Conservation (phyloP, 2,113 vertebrate genomes). For the Misgurnus anguillicaudatus region DNA sequence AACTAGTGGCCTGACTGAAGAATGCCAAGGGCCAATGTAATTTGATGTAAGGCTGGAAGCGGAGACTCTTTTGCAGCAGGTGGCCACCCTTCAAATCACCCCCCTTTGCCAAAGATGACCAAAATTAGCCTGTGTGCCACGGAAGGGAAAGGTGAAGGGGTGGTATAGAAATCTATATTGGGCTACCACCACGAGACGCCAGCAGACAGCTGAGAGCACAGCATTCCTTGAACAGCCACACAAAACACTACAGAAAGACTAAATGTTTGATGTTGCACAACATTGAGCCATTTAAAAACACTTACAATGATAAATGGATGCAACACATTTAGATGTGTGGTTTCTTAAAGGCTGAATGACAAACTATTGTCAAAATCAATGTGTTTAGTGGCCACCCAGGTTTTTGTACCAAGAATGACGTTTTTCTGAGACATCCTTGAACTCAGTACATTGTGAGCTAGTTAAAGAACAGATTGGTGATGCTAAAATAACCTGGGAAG, state of each 20-base stretch:
- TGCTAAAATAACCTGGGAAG: conserved; percentile 11
- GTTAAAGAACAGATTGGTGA: background rate
- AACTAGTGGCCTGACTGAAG: conserved; percentile 27
- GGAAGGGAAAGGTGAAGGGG: conserved; percentile 32
- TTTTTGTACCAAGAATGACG: background rate
- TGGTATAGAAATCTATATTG: conserved; percentile 51
- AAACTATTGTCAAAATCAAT: background rate
- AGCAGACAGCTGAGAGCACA: conserved; percentile 57
- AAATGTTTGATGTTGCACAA: conserved; percentile 10
- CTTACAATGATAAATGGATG: no score
- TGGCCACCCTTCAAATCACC: conserved; percentile 58
- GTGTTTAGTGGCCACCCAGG: background rate
- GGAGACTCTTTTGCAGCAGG: conserved; percentile 55
- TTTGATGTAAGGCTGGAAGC: conserved; percentile 61
- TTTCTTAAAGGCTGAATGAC: background rate
- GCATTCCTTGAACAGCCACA: conserved; percentile 50
- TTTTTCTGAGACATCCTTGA: conserved; percentile 14
- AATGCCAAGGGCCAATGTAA: conserved; percentile 57
- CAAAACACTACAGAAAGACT: conserved; percentile 15
- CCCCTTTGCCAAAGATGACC: conserved; percentile 54
- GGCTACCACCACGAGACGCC: conserved; percentile 51
- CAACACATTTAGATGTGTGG: no score
- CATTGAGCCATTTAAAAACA: background rate
- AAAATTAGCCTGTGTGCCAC: conserved; percentile 50
- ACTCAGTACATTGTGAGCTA: background rate